Base-by-base conservation (phyloP, 2,888 invertebrate genomes). In the Tachina fera region DNA sequence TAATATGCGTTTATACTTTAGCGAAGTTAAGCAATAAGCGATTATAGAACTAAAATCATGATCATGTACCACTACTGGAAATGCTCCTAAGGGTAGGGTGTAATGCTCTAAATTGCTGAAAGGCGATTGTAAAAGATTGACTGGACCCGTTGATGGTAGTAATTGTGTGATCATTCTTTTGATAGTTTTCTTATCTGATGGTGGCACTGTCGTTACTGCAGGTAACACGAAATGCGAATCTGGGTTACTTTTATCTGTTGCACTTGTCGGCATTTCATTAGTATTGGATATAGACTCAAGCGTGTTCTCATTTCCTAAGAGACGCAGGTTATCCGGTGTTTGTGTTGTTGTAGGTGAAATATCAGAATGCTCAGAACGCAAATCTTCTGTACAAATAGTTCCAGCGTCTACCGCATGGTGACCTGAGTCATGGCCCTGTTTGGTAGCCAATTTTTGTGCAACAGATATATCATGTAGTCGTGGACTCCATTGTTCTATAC, bases 31-130 rank as follows among this genome's bases (percentile, higher is more conserved):
- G 1, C 97, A 95, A 90, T 97, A 97, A 0, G 97, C 97, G 83
- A 98, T 96, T 72, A 98, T 96, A 0, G 97, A 97, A 87, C 97
- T 96, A 0, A 96, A 95, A 91, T 97, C 97, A 56, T 94, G 95
- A 91, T 97, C 97, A 88, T 96, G 95, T 0, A 97, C 96, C 2
- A 96, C 94, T n/a, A 96, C 93, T 0, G 95, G 95, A n/a, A 95
- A 92, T 79, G 90, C 92, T 85, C 95, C 95, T 19, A 94, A 89
- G 0, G 95, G 95, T 31, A 96, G 91, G 8, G 95, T 93, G 89
- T 96, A 94, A 92, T 97, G 97, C 90, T 97, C 97, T 87, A 95
- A 94, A 0, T 93, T 88, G 14, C 94, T 93, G 89, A 96, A 94
- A 2, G 96, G 96, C 84, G 94, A 94, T 91, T 94, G 91, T 84